Conservation (phyloP, 2,113 vertebrate species). For the Menidia beryllina region DNA sequence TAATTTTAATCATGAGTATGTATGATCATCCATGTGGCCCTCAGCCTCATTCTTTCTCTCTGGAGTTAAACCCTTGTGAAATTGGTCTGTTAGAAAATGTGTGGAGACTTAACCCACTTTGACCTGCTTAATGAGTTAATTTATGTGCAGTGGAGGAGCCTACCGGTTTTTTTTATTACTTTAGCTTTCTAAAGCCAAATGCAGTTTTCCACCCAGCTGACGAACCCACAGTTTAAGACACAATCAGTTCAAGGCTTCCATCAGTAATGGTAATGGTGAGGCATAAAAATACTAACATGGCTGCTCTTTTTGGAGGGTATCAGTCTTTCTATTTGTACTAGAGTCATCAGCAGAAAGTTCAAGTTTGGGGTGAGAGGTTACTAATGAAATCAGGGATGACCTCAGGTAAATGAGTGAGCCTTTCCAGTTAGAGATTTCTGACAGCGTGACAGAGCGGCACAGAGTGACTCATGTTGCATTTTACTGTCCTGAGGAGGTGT, state of each 20-base stretch:
- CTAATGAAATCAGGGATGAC: conserved; percentile 69
- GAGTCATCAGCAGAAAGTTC: conserved; percentile 45
- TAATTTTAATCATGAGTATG: too few species aligned
- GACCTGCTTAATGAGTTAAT: too few species aligned
- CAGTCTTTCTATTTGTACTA: conserved; percentile 14
- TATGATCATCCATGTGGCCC: too few species aligned
- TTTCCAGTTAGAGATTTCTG: conserved; percentile 40
- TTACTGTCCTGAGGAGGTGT: conserved; percentile 56
- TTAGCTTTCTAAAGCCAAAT: background rate
- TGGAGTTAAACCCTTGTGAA: too few species aligned
- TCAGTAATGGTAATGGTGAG: background rate
- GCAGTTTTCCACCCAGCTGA: background rate
- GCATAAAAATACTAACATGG: background rate
- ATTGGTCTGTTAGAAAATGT: too few species aligned
- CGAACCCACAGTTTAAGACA: background rate
- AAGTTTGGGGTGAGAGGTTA: conserved; percentile 37
- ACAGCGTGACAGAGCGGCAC: too few species aligned
- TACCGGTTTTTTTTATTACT: background rate
- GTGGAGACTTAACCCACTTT: background rate
- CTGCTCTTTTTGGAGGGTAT: background rate
- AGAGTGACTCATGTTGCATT: conserved; percentile 68
- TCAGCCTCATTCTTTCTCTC: too few species aligned
- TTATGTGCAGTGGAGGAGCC: background rate
- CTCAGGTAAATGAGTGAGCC: conserved; percentile 45
- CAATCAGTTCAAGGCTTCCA: background rate